These are phyloP conservation scores for Argyrosomus japonicus DNA, from an alignment of 2,113 vertebrate genomes.

Conservation along the genomic window DNA sequence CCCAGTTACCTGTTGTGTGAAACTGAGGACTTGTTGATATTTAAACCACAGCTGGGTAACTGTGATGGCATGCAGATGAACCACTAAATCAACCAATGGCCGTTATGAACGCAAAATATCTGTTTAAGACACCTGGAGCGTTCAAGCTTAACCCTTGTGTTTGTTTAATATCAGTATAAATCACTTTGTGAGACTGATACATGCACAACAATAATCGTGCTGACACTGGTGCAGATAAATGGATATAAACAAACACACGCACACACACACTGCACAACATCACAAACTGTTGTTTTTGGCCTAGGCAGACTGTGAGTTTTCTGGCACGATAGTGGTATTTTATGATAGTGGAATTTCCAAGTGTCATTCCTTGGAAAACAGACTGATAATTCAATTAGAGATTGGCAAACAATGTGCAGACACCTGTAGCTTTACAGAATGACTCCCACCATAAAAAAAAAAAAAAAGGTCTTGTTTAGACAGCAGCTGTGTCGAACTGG, in stretches of 20 bases:
- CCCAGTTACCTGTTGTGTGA: constrained; percentile 67
- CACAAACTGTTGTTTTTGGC: constrained; percentile 59
- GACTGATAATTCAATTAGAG: constrained; percentile 62
- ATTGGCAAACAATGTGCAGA: constrained; percentile 52
- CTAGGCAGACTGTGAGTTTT: constrained; percentile 8
- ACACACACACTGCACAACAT: constrained; percentile 15
- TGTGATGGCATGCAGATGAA: constrained; percentile 48
- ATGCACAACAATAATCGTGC: constrained; percentile 12
- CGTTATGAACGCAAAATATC: constrained; percentile 23
- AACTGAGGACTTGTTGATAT: constrained; percentile 60
- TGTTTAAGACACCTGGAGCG: constrained; percentile 24
- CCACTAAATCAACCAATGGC: constrained; percentile 60
- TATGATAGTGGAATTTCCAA: constrained; percentile 62
- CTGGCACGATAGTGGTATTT: constrained; percentile 37
- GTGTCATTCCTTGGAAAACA: constrained; percentile 59
- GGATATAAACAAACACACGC: not conserved
- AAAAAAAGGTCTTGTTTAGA: constrained; percentile 50
- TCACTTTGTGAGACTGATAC: constrained; percentile 20
- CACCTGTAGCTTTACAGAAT: constrained; percentile 47
- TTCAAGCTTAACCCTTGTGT: constrained; percentile 16
- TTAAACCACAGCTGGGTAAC: constrained; percentile 66
- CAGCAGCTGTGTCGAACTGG: constrained; percentile 44
- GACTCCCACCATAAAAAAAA: constrained; percentile 47
- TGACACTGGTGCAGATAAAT: constrained; percentile 11
- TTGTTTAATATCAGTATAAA: constrained; percentile 33